phyloP scores from a whole-genome alignment of 1,140 invertebrate genomes.

The Drosophila baimaii region DNA sequence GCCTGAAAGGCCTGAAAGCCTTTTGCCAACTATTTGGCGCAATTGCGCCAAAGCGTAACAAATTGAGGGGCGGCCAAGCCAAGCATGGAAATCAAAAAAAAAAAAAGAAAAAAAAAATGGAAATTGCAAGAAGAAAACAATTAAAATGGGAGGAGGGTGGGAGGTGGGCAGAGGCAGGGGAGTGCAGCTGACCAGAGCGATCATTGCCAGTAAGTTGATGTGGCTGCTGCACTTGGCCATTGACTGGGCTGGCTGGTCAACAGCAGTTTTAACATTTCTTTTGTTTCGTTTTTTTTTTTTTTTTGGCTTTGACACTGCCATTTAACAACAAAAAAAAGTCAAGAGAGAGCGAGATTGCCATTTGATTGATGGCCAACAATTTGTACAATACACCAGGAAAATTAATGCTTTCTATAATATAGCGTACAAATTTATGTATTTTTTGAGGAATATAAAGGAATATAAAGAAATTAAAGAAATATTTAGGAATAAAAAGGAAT shows the following conservation, averaged over 20 bases:
- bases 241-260: slow-evolving; percentile 48
- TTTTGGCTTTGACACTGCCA: slow-evolving; percentile 71
- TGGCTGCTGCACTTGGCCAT: slow-evolving; percentile 56
- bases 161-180: slow-evolving; percentile 7
- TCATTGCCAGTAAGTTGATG: slow-evolving; percentile 48
- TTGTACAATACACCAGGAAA: slow-evolving; percentile 32
- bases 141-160: slow-evolving; percentile 33
- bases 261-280: slow-evolving; percentile 3
- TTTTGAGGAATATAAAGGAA: too few relatives aligned
- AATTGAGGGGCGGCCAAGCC: slow-evolving; percentile 35
- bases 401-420: slow-evolving; percentile 42
- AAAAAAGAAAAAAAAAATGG: slow-evolving; percentile 22
- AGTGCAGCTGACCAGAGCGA: slow-evolving; percentile 69
- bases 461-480: too few relatives aligned
- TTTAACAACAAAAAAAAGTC: neutral
- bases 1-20: slow-evolving; percentile 28
- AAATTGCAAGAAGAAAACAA: slow-evolving; percentile 58
- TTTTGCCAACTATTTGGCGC: slow-evolving; percentile 76
- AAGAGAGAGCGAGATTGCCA: slow-evolving; percentile 17
- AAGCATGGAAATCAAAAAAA: slow-evolving; percentile 65
- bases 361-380: slow-evolving; percentile 67
- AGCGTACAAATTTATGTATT: slow-evolving; percentile 9
- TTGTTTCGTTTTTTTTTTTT: neutral
- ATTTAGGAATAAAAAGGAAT: too few relatives aligned
- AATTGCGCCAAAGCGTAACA: slow-evolving; percentile 75